phyloP scores from a whole-genome alignment of 2,888 invertebrate species.

The Electrophaes corylata region DNA sequence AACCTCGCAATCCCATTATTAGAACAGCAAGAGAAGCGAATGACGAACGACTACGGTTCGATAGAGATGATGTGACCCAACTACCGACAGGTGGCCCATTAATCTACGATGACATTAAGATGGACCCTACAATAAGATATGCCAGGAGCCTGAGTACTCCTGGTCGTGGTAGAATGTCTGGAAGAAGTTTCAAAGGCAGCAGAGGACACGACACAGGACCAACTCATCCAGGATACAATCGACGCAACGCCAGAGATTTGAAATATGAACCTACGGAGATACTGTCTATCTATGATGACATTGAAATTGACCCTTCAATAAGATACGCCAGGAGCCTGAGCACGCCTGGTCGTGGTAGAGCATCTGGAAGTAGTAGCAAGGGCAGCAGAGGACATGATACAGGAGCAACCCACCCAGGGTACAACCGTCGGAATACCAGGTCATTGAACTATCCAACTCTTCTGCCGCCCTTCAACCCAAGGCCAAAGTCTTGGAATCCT shows the following conservation, averaged over 20 bases:
- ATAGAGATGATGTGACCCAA: constrained; percentile 4
- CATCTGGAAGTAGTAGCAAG: background rate
- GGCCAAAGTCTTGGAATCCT: constrained; percentile 17
- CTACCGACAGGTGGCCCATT: constrained; percentile 18
- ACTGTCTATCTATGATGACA: background rate
- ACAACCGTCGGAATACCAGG: constrained; percentile 15
- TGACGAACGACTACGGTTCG: background rate
- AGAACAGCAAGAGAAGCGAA: constrained; percentile 28
- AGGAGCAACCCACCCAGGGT: background rate
- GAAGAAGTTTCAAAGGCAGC: constrained; percentile 46
- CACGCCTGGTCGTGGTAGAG: background rate
- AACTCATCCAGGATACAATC: constrained; percentile 58
- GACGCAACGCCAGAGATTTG: constrained; percentile 49
- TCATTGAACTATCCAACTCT: constrained; percentile 17
- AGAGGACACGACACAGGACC: constrained; percentile 49
- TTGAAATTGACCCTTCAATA: background rate
- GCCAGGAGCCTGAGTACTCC: constrained; percentile 42
- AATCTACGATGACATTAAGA: constrained; percentile 18
- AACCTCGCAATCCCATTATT: constrained; percentile 7
- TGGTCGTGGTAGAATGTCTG: constrained; percentile 49
- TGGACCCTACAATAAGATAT: constrained; percentile 24
- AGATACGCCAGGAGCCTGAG: background rate
- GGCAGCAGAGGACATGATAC: background rate
- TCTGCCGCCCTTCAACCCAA: constrained; percentile 25
- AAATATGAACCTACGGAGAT: background rate